phyloP scores from a whole-genome alignment of 2,888 invertebrate genomes.

The Eupsilia transversa region DNA sequence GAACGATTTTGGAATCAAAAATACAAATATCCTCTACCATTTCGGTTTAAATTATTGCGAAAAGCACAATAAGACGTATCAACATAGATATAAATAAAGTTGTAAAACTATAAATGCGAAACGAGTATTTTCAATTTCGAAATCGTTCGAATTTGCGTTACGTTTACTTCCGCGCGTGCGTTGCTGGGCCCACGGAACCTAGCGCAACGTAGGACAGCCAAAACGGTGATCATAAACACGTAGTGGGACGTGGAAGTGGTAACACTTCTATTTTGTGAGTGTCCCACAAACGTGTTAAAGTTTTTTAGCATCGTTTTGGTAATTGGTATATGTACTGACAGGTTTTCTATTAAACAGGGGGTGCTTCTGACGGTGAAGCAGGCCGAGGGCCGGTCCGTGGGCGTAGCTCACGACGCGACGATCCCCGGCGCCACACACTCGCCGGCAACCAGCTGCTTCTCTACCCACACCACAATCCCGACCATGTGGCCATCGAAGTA shows the following conservation, averaged over 20 bases:
- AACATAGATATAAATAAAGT: neutral
- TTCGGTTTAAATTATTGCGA: neutral
- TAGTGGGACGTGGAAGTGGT: neutral
- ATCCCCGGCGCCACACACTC: conserved; percentile 95
- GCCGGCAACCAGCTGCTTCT: conserved; percentile 94
- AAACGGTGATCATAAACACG: neutral
- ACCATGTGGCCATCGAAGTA: conserved; percentile 93
- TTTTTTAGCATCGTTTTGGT: neutral
- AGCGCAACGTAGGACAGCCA: neutral
- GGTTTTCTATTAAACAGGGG: conserved; percentile 67
- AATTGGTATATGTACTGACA: neutral
- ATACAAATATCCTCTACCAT: neutral
- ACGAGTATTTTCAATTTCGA: neutral
- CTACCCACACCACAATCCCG: conserved; percentile 90
- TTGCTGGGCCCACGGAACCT: neutral
- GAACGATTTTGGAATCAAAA: no score
- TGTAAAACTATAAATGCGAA: neutral
- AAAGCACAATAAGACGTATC: neutral
- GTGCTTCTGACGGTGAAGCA: conserved; percentile 86
- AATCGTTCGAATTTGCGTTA: neutral
- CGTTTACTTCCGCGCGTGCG: neutral
- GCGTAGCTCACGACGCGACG: conserved; percentile 92
- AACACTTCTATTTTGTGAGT: neutral
- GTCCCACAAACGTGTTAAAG: neutral
- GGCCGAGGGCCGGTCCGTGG: conserved; percentile 88